Percentiles rank a stretch among this genome's conserved stretches.
These are phyloP conservation scores for Crocidura indochinensis DNA, from an alignment of 2,797 vertebrate genomes.

Conservation along the genomic window DNA sequence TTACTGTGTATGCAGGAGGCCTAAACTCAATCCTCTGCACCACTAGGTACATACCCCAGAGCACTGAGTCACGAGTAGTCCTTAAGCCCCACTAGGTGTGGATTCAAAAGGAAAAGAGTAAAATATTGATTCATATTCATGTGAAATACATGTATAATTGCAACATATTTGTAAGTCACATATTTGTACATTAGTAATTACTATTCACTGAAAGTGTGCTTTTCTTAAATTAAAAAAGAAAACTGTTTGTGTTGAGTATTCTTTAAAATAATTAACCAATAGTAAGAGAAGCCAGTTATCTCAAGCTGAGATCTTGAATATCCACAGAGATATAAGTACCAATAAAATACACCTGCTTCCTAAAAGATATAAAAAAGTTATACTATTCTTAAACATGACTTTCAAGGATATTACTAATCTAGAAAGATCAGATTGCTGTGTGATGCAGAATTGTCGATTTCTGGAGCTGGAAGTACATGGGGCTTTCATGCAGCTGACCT, in stretches of 20 bases:
- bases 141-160: too few relatives aligned
- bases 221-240: conserved; percentile 53
- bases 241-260: conserved; percentile 56
- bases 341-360: background rate
- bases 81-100: background rate
- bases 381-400: background rate
- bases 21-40: too few relatives aligned
- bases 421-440: background rate
- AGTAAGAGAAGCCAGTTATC: background rate
- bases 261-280: background rate
- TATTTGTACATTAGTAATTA: background rate
- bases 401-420: background rate
- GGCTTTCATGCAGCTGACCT: too few relatives aligned
- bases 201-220: background rate
- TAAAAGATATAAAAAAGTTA: too few relatives aligned
- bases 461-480: too few relatives aligned
- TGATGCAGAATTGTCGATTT: background rate
- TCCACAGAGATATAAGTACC: background rate
- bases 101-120: too few relatives aligned
- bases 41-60: too few relatives aligned
- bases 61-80: background rate
- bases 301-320: conserved; percentile 11
- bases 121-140: too few relatives aligned
- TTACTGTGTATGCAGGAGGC: too few relatives aligned
- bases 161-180: too few relatives aligned